phyloP scores from a whole-genome alignment of 2,888 invertebrate genomes.

The Andrena hattorfiana region DNA sequence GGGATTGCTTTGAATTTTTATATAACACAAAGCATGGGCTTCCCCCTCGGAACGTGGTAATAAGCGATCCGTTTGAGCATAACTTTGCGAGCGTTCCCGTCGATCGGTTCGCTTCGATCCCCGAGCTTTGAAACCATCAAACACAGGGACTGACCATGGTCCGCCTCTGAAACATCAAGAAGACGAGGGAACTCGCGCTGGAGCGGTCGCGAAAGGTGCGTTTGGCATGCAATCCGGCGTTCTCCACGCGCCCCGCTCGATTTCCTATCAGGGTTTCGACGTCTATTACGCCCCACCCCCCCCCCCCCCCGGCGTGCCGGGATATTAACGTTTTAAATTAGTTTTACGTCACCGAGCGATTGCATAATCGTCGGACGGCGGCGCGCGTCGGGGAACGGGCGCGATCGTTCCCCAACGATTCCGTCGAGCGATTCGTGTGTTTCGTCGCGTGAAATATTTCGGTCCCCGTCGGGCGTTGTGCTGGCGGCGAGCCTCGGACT shows the following conservation, averaged over 20 bases:
- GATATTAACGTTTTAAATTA: slow-evolving; percentile 57
- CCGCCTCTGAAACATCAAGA: background rate
- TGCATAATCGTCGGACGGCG: slow-evolving; percentile 12
- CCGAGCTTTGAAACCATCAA: background rate
- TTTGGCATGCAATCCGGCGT: slow-evolving; percentile 28
- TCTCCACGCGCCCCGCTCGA: slow-evolving; percentile 19
- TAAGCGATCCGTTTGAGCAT: no score
- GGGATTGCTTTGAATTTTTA: no score
- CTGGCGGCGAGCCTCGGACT: background rate
- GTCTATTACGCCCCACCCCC: slow-evolving; percentile 18
- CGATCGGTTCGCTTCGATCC: no score
- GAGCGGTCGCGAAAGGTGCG: slow-evolving; percentile 7
- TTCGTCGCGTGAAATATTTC: background rate
- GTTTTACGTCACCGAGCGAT: slow-evolving; percentile 46
- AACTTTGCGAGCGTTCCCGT: no score
- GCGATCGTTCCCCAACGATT: background rate
- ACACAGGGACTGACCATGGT: background rate
- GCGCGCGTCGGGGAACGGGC: background rate
- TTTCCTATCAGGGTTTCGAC: slow-evolving; percentile 42
- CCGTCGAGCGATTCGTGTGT: background rate
- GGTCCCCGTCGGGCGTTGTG: background rate
- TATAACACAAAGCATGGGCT: no score
- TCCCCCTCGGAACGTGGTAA: no score
- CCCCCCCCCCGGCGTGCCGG: slow-evolving; percentile 2
- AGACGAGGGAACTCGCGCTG: slow-evolving; percentile 2